Conservation (phyloP, 2,113 vertebrate species). For the Sphaerodactylus townsendi region DNA sequence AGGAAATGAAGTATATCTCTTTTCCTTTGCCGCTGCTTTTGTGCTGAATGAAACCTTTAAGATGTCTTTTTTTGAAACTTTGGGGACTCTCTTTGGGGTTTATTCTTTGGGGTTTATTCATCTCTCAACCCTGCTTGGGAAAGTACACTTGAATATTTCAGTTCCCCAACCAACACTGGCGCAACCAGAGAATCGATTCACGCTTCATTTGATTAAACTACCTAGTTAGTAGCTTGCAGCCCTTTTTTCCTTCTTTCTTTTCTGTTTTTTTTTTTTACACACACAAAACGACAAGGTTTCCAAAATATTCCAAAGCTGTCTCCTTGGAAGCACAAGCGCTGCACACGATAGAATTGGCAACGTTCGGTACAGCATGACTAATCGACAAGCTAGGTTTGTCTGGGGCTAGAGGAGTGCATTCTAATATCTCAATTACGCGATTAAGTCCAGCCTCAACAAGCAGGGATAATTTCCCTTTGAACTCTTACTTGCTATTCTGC, state of each 20-base stretch:
- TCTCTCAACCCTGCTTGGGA: too few species aligned
- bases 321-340: slow-evolving; percentile 24
- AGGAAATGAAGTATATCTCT: too few species aligned
- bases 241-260: too few species aligned
- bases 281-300: slow-evolving; percentile 28
- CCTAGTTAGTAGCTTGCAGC: background rate
- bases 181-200: too few species aligned
- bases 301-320: slow-evolving; percentile 15
- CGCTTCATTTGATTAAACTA: background rate
- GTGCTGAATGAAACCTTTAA: too few species aligned
- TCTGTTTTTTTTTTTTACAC: background rate
- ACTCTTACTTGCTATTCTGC: slow-evolving; percentile 51
- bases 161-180: too few species aligned
- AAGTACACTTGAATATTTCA: too few species aligned
- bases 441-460: slow-evolving; percentile 54
- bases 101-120: too few species aligned
- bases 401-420: slow-evolving; percentile 4
- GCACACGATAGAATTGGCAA: background rate
- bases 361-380: slow-evolving; percentile 8
- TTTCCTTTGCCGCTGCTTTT: too few species aligned
- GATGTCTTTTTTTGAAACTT: too few species aligned
- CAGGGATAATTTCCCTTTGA: slow-evolving; percentile 62
- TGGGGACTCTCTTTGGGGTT: too few species aligned
- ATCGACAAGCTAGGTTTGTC: background rate
- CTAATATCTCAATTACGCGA: background rate